Conservation (phyloP, 2,113 vertebrate genomes). For the Hyla sarda region DNA sequence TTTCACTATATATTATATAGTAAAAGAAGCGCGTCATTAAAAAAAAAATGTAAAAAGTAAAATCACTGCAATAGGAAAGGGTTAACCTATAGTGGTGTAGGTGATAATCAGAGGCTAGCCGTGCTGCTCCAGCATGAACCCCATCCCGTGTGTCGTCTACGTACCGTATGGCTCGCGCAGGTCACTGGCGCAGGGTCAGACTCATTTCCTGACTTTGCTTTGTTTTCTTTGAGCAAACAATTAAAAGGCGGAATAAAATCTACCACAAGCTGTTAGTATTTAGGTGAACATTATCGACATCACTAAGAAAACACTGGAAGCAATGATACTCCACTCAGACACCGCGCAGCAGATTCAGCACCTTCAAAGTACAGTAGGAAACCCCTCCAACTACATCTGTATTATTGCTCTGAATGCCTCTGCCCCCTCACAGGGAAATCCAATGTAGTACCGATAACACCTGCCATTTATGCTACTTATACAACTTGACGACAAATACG, state of each 20-base stretch:
- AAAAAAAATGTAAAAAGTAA: no score
- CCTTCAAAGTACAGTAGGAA: conserved; percentile 2
- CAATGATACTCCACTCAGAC: not conserved
- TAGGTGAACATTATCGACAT: conserved; percentile 18
- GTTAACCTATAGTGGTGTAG: not conserved
- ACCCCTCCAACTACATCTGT: conserved; percentile 7
- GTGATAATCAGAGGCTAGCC: not conserved
- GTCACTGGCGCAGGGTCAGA: conserved; percentile 41
- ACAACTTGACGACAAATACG: conserved; percentile 33
- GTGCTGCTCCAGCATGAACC: not conserved
- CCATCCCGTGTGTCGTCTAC: not conserved
- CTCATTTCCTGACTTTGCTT: conserved; percentile 49
- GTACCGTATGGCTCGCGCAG: conserved; percentile 4
- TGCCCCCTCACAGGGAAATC: conserved; percentile 11
- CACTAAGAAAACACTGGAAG: conserved; percentile 31
- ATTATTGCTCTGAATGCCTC: conserved; percentile 9
- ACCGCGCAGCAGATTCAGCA: conserved; percentile 18
- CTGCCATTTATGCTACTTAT: conserved; percentile 20
- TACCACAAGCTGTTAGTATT: conserved; percentile 26
- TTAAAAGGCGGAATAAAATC: conserved; percentile 31
- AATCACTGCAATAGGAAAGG: no score
- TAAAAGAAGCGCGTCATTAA: no score
- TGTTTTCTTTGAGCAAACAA: conserved; percentile 38
- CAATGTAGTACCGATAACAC: conserved; percentile 5
- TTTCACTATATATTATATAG: no score